A percentile compares a stretch with the other conserved stretches of the same genome.
phyloP scores from a whole-genome alignment of 1,140 invertebrate species.

The Platorchestia sp. region DNA sequence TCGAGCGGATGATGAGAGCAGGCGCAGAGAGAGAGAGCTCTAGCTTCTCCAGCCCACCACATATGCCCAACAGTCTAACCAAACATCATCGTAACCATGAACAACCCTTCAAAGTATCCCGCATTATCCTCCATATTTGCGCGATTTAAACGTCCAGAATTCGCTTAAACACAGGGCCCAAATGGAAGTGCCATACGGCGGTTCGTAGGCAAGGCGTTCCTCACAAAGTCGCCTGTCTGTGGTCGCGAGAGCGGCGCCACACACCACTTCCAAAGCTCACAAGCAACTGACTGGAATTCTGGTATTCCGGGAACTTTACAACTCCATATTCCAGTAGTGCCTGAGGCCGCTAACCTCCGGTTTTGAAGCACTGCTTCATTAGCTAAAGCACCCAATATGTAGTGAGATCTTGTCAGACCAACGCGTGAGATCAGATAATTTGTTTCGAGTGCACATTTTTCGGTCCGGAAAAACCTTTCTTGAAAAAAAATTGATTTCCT shows the following conservation, averaged over 20 bases:
- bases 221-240: neutral
- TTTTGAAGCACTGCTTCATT: neutral
- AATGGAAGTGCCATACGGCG: neutral
- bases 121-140: neutral
- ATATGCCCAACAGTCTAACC: neutral
- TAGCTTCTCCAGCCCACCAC: neutral
- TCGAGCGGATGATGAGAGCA: neutral
- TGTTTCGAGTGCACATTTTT: neutral
- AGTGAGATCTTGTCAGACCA: neutral
- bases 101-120: neutral
- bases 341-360: neutral
- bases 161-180: neutral
- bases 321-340: neutral
- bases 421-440: neutral
- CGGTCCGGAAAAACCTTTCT: too few species aligned
- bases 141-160: neutral
- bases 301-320: neutral
- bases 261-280: neutral
- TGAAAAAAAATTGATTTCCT: neutral
- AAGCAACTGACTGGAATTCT: neutral
- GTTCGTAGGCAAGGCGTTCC: neutral
- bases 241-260: neutral
- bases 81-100: slow-evolving; percentile 1
- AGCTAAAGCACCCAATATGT: neutral
- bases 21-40: neutral